Evolutionary conservation across 2,888 invertebrate genomes (phyloP), one percentile per base, ranked within the genome.

Genomic region (Ceraclea dissimilis): DNA sequence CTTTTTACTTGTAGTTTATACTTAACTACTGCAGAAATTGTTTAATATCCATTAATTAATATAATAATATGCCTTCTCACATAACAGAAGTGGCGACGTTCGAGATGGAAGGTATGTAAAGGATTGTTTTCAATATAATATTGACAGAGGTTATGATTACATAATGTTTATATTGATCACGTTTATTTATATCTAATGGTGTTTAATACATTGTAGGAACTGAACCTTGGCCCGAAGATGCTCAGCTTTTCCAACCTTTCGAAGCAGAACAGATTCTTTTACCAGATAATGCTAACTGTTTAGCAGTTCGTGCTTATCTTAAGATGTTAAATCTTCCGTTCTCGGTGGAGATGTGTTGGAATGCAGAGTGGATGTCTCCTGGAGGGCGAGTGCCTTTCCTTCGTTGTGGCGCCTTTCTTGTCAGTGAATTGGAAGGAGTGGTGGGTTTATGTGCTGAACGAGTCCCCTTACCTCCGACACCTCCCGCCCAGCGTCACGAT

Each of bases 361-460:
- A 99, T 76, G 96, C 97, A 0, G 95, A 97, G 68, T 90, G 89
- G 68, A 97, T 98, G 92, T 96, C 97, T 0, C 97, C 97, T 0
- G 89, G 93, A 4, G 93, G 93, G 0, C 84, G 88, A 64, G 86
- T 98, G 1, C 98, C 98, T 0, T 93, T 98, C 67, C 85, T 98
- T 56, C 88, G 89, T 67, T 90, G 91, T 63, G 95, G 95, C 0
- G 85, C 88, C 0, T 92, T 92, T 67, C 82, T 96, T 1, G 83
- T 93, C 1, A 85, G 96, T 0, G 98, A 95, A 69, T 80, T 96
- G 66, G 93, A 95, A 67, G 89, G 90, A 0, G 94, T 98, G 56
- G 90, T 94, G 0, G 86, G 88, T 64, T 93, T 94, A 69, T 86
- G 93, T 1, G 86, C 86, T 34, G 87, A 86, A 64, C 95, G 93